Conservation (phyloP, 35 echinoderm and acorn worm genomes). For the Acanthaster planci region DNA sequence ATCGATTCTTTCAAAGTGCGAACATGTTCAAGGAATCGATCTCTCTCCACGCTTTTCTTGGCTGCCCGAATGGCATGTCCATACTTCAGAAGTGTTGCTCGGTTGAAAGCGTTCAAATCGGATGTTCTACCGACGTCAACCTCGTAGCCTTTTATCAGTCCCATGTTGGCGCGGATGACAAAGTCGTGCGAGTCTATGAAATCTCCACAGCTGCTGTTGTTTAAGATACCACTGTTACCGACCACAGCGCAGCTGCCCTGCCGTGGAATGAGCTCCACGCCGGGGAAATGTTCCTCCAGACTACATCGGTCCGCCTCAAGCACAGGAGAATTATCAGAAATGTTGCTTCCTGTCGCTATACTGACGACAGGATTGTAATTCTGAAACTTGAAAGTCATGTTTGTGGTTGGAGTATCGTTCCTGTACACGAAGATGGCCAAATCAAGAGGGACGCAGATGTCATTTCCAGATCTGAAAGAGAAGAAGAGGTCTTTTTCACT, state of each 20-base stretch:
- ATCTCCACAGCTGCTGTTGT: constrained; percentile 43
- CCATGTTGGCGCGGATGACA: constrained; percentile 40
- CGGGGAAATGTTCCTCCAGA: constrained; percentile 7
- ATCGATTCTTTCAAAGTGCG: not conserved
- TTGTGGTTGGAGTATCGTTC: not conserved
- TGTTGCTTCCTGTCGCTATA: not conserved
- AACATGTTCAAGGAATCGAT: not conserved
- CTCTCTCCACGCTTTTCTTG: not conserved
- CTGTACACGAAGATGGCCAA: not conserved
- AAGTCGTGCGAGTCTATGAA: constrained; percentile 45
- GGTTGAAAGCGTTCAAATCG: constrained; percentile 20
- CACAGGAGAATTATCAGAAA: not conserved
- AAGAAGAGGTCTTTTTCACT: too few species aligned
- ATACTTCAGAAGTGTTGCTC: not conserved
- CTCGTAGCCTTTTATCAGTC: constrained; percentile 18
- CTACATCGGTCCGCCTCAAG: not conserved
- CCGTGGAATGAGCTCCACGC: not conserved
- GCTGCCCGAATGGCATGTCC: not conserved
- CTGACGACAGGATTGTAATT: not conserved
- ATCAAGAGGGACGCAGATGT: not conserved
- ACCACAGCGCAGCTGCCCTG: constrained; percentile 33
- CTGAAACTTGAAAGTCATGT: not conserved
- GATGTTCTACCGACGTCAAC: constrained; percentile 34
- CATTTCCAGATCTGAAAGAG: too few species aligned
- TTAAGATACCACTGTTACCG: constrained; percentile 50